Base-by-base conservation (phyloP, 2,113 vertebrate species). In the Anas platyrhynchos region DNA sequence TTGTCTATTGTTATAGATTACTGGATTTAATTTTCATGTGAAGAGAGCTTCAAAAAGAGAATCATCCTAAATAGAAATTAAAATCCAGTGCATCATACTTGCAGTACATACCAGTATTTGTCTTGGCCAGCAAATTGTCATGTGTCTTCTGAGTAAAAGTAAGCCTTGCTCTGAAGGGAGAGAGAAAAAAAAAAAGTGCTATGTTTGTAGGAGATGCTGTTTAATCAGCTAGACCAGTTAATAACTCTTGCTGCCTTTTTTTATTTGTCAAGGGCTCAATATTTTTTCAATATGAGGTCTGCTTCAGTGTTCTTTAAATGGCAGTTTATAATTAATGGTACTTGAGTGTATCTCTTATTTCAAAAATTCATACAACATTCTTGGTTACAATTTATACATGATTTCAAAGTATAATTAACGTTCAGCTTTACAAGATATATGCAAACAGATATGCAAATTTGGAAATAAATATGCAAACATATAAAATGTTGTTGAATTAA, bases 391-490 rank as follows among this genome's bases (percentile, higher is more conserved):
- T 98, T 98, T 98, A 98, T 98, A 98, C 96, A 95, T 97, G 96
- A 98, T 98, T 98, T 98, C 97, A 98, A 98, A 98, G 97, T 98
- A 98, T 98, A 98, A 98, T 98, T 98, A 98, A 98, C 63, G 76
- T 97, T 98, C 98, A 97, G 97, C 97, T 97, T 98, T 98, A 97
- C 98, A 97, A 98, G 98, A 98, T 98, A 98, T 98, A 98, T 98
- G 98, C 98, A 98, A 98, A 98, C 98, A 98, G 97, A 98, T 98
- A 98, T 98, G 98, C 98, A 98, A 98, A 98, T 98, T 93, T 93
- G 73, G 93, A 97, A 98, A 98, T 98, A 98, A 98, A 98, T 98
- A 98, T 98, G 98, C 98, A 98, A 98, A 98, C 98, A 98, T 98
- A 98, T 98, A 98, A 98, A 98, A 98, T 98, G 97, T 97, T 98